These are phyloP conservation scores for Minunthozetes semirufus DNA, from an alignment of 2,888 invertebrate species.

Conservation along the genomic window DNA sequence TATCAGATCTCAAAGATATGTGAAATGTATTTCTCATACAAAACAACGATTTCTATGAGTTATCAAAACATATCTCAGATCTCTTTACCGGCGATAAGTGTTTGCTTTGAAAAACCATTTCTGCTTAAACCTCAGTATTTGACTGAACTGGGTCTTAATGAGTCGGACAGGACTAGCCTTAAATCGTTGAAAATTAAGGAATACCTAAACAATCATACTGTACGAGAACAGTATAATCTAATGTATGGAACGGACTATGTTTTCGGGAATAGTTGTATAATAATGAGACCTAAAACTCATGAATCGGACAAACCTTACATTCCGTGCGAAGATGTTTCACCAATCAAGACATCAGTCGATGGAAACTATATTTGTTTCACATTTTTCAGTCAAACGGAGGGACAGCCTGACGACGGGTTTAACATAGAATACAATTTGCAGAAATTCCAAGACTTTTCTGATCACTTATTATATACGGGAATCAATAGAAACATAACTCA, in stretches of 20 bases:
- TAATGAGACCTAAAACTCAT: not conserved
- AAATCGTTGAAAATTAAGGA: not conserved
- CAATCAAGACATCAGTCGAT: not conserved
- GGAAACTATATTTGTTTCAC: not conserved
- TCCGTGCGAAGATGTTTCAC: not conserved
- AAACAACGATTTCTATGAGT: not conserved
- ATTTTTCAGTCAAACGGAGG: not conserved
- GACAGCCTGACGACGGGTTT: not conserved
- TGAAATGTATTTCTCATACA: not conserved
- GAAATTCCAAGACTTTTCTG: not conserved
- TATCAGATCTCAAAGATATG: not conserved
- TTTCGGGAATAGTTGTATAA: not conserved
- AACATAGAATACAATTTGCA: not conserved
- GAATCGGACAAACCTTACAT: not conserved
- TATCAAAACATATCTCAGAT: not conserved
- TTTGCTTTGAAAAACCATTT: not conserved
- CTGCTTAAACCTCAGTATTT: not conserved
- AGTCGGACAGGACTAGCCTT: too few relatives aligned
- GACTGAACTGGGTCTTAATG: too few relatives aligned
- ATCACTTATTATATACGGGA: not conserved
- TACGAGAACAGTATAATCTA: not conserved
- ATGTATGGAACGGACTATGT: not conserved
- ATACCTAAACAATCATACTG: not conserved
- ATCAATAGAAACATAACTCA: too few relatives aligned
- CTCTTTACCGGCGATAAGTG: not conserved